Conservation (phyloP, 2,888 invertebrate species). For the Nymphalis urticae region DNA sequence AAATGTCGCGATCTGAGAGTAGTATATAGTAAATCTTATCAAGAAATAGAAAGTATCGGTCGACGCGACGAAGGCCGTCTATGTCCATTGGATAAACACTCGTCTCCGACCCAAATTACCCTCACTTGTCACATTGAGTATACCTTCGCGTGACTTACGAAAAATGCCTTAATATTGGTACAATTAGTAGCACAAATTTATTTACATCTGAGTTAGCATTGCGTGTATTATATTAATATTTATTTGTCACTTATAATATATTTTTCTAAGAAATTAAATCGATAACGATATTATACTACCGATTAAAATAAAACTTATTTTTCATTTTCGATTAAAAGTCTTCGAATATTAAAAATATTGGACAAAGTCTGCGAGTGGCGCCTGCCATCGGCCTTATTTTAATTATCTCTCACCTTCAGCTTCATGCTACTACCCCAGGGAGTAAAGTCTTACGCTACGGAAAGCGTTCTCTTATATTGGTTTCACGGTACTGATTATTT, state of each 20-base stretch:
- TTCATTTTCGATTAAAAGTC: constrained; percentile 25
- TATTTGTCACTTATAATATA: constrained; percentile 1
- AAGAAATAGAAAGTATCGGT: constrained; percentile 2
- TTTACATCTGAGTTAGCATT: constrained; percentile 12
- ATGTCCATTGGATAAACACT: constrained; percentile 59
- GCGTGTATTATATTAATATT: neutral
- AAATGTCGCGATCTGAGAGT: neutral
- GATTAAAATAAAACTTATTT: constrained; percentile 13
- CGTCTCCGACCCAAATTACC: constrained; percentile 60
- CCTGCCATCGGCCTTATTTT: constrained; percentile 26
- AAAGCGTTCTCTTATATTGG: constrained; percentile 7
- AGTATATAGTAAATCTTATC: constrained; percentile 8
- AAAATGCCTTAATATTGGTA: constrained; percentile 50
- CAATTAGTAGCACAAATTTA: constrained; percentile 47
- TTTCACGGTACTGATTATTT: constrained; percentile 1
- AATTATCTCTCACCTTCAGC: constrained; percentile 31
- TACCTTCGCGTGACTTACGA: constrained; percentile 56
- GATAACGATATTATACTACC: neutral
- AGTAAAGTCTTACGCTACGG: constrained; percentile 14
- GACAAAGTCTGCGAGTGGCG: constrained; percentile 21
- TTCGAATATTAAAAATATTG: constrained; percentile 25
- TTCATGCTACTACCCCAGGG: constrained; percentile 23
- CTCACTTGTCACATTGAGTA: constrained; percentile 57
- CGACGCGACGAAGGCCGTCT: constrained; percentile 18
- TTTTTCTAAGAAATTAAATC: neutral